Evolutionary conservation across 2,113 vertebrate species (phyloP), one percentile per base, ranked within the genome.

Genomic region (Diadophis punctatus): DNA sequence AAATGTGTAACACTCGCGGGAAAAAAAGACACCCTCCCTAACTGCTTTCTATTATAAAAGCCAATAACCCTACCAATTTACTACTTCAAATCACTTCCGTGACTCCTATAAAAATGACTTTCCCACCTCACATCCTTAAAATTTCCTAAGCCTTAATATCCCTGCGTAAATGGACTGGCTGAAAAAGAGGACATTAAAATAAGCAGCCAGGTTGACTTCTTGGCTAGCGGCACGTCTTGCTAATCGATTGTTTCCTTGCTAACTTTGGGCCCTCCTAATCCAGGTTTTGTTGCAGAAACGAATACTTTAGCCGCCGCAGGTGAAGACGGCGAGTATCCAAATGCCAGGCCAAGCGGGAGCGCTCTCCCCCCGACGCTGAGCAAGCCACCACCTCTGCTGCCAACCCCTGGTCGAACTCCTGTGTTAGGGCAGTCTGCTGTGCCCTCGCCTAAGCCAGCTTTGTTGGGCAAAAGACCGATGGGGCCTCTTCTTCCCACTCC

Each of bases 321-420:
- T 52, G 58, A 86, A 92, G 90, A 53, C 1, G 3, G 7, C 20
- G 0, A 49, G 20, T 95, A 60, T 86, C 34, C 87, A 63, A 48
- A 9, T 43, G n/a, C 55, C 91, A 91, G 74, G 56, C 86, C 90
- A 30, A 23, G 74, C 27, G 1, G 25, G 11, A 92, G 90, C 20
- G 20, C 51, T 92, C 90, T 96, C 10, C 94, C 96, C 25, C 93
- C 95, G 39, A 94, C 93, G 1, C 88, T 97, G 80, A 96, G 97
- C 60, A 98, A 98, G 91, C 97, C 93, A 0, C 98, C 97, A 48
- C 97, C 97, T 80, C 96, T 98, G 88, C 97, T 98, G 34, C 97
- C 96, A 4, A 97, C 96, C 3, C 97, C 97, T 22, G 48, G 92
- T 12, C 95, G 93, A 22, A 90, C 86, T 85, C 27, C 87, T 89